Evolutionary conservation across 2,113 vertebrate genomes (phyloP).

Genomic region (Haemorhous mexicanus): DNA sequence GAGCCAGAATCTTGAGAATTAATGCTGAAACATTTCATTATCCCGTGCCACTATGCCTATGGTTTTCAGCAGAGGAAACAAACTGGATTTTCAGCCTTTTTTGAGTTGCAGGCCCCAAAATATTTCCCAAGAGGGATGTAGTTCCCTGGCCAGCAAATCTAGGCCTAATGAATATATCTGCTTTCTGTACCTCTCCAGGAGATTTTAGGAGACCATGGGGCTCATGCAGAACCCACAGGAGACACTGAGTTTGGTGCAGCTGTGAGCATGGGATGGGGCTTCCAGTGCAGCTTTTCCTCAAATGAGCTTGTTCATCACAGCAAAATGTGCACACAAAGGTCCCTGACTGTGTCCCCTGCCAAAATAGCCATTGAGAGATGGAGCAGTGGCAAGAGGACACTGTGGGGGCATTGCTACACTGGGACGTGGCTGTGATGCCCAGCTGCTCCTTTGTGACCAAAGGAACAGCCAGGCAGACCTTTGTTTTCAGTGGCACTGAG

Average conservation of each 20-base stretch:
- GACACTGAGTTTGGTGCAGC: neutral
- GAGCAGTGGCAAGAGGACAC: neutral
- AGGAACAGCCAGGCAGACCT: neutral
- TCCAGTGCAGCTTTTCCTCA: neutral
- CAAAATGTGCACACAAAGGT: neutral
- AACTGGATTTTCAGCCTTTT: conserved; percentile 2
- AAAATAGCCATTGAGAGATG: fast-evolving
- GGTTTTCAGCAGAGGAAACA: neutral
- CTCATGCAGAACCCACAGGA: neutral
- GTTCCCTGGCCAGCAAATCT: neutral
- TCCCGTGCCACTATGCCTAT: neutral
- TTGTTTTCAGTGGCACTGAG: fast-evolving
- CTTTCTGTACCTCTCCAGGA: neutral
- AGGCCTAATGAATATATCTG: neutral
- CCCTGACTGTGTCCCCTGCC: fast-evolving
- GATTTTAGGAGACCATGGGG: neutral
- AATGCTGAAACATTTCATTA: conserved; percentile 16
- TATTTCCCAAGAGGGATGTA: neutral
- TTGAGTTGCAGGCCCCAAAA: neutral
- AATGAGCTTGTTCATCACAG: neutral
- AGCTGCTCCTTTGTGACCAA: fast-evolving
- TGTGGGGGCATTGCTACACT: fast-evolving
- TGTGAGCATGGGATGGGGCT: neutral
- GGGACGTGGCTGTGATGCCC: fast-evolving
- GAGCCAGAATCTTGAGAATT: conserved; percentile 44